These are phyloP conservation scores for Camptogramma bilineatum DNA, from an alignment of 2,888 invertebrate species.

Conservation along the genomic window DNA sequence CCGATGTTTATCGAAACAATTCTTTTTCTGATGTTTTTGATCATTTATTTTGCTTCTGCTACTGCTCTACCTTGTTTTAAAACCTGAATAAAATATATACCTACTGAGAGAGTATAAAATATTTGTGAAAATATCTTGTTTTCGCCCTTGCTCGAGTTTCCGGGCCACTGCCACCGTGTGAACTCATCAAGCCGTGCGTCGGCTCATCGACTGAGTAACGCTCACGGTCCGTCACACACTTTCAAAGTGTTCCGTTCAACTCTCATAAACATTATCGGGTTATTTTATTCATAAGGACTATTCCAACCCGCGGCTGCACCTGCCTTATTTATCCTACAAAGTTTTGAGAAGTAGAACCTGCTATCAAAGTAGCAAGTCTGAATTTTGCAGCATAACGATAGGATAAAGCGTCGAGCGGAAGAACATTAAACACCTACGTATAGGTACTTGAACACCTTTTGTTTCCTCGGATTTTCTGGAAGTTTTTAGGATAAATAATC, in stretches of 20 bases:
- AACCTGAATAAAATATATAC: background rate
- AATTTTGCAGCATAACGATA: background rate
- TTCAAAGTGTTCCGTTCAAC: slow-evolving; percentile 68
- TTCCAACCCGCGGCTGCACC: slow-evolving; percentile 31
- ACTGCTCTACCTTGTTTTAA: background rate
- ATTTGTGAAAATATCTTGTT: slow-evolving; percentile 46
- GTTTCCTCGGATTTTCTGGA: background rate
- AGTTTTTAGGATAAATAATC: background rate
- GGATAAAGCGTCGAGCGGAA: background rate
- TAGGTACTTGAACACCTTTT: background rate
- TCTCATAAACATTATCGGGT: slow-evolving; percentile 40
- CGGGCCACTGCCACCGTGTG: slow-evolving; percentile 69
- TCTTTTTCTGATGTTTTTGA: too few relatives aligned
- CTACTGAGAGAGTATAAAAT: slow-evolving; percentile 11
- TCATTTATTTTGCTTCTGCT: background rate
- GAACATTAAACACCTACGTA: background rate
- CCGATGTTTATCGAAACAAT: too few relatives aligned
- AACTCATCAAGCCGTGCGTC: slow-evolving; percentile 66
- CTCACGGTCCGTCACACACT: slow-evolving; percentile 73
- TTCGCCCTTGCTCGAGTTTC: slow-evolving; percentile 79
- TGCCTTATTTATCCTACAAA: slow-evolving; percentile 1
- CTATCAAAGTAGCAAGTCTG: background rate
- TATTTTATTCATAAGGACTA: slow-evolving; percentile 42
- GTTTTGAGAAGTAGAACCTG: background rate
- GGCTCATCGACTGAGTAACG: slow-evolving; percentile 65